Evolutionary conservation across 2,113 vertebrate genomes (phyloP), one percentile per base, ranked within the genome.

Genomic region (Edolisoma coerulescens): DNA sequence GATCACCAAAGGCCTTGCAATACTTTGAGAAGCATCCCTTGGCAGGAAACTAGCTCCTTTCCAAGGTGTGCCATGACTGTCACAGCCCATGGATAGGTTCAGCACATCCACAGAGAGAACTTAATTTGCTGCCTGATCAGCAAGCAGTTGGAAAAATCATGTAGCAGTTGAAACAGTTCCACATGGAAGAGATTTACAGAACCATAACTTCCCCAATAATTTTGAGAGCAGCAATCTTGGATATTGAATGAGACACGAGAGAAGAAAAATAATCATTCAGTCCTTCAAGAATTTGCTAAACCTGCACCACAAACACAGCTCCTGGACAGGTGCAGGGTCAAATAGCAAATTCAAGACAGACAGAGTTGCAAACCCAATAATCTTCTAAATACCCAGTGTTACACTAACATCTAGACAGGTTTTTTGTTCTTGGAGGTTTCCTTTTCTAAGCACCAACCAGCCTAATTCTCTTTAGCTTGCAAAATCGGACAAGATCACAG

Each of bases 401-500:
- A 53, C 22, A 61, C 32, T 21, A 63, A 83, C 32, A 94, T 47
- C 41, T 45, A 39, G 33, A 21, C 16, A 44, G 18, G 10, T 20
- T n/a, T 61, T 35, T 61, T 70, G 49, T 37, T 79, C 85, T 82
- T 84, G 45, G 78, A 90, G 60, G 47, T 92, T 87, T 93, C 61
- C 65, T 70, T 41, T 75, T 75, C 69, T 53, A 71, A 87, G 65
- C 75, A 63, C 65, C 81, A 92, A 70, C 39, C 47, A 93, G 65
- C 74, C 67, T 60, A 49, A 88, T 67, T 89, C 67, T 71, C 61
- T 88, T 85, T 35, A 92, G 75, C 75, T 92, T 93, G 93, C 89
- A 95, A 84, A 93, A 92, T 88, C 7, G 6, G 88, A 88, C 82
- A 75, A 92, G 88, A 95, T 93, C 88, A 92, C 82, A 92, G 93